Conservation (phyloP, 2,113 vertebrate genomes). For the Morone chrysops region DNA sequence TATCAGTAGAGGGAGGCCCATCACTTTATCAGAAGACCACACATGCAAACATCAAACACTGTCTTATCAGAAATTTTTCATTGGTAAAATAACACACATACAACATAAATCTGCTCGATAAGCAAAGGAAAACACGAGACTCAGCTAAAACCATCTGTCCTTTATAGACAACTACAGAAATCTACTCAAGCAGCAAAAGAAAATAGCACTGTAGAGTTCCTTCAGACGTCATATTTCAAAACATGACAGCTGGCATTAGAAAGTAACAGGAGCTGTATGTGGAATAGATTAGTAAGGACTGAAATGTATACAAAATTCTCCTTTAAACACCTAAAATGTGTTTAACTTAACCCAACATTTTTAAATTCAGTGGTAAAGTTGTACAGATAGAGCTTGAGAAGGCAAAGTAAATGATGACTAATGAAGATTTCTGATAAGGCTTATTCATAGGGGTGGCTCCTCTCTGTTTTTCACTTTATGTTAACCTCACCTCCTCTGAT, state of each 20-base stretch:
- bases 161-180: neutral
- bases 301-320: too few relatives aligned
- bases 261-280: neutral
- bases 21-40: neutral
- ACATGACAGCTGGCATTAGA: neutral
- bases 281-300: too few relatives aligned
- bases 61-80: neutral
- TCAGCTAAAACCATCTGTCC: neutral
- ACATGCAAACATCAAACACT: neutral
- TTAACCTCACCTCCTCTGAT: neutral
- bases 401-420: neutral
- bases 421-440: neutral
- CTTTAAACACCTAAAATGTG: too few relatives aligned
- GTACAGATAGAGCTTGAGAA: conserved; percentile 3
- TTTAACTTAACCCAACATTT: neutral
- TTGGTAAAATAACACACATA: neutral
- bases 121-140: neutral
- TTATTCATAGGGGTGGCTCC: neutral
- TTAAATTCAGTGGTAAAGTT: neutral
- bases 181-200: neutral
- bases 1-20: neutral
- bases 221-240: neutral
- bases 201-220: neutral
- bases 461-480: neutral
- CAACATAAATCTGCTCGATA: neutral